phyloP scores from a whole-genome alignment of 2,113 vertebrate species.

The Athene cunicularia region DNA sequence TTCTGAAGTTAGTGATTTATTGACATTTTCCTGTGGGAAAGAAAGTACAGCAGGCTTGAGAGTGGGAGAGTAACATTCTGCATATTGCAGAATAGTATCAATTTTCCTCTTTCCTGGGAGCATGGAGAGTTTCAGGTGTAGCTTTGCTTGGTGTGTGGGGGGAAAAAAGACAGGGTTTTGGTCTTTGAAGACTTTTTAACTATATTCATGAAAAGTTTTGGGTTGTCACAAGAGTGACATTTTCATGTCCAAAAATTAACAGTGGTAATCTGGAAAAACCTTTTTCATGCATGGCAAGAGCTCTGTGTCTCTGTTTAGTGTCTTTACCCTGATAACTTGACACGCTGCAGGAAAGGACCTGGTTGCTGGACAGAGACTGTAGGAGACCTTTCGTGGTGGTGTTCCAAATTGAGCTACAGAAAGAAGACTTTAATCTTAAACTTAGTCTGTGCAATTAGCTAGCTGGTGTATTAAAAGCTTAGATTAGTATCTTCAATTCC shows the following conservation, averaged over 20 bases:
- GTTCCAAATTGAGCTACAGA: not conserved
- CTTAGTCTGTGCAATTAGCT: not conserved
- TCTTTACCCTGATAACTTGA: not conserved
- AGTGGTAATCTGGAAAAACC: not conserved
- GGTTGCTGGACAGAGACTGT: not conserved
- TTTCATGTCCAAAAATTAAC: not conserved
- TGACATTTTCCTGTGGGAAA: not conserved
- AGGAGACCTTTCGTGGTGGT: not conserved
- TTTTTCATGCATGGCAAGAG: not conserved
- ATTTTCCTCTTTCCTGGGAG: not conserved
- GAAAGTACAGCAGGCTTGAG: not conserved
- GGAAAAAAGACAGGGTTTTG: not conserved
- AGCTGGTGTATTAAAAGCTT: not conserved
- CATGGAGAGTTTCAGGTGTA: not conserved
- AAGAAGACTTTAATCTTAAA: not conserved
- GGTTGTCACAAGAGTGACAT: not conserved
- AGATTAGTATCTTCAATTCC: not conserved
- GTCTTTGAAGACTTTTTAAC: not conserved
- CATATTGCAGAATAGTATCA: not conserved
- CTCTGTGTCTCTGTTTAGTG: not conserved
- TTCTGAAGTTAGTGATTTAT: not conserved
- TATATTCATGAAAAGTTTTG: not conserved
- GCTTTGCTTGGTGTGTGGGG: not conserved
- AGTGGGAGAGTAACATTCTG: too few species aligned
- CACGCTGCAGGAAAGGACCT: not conserved